Conservation (phyloP, 2,113 vertebrate genomes). For the Saccopteryx leptura region DNA sequence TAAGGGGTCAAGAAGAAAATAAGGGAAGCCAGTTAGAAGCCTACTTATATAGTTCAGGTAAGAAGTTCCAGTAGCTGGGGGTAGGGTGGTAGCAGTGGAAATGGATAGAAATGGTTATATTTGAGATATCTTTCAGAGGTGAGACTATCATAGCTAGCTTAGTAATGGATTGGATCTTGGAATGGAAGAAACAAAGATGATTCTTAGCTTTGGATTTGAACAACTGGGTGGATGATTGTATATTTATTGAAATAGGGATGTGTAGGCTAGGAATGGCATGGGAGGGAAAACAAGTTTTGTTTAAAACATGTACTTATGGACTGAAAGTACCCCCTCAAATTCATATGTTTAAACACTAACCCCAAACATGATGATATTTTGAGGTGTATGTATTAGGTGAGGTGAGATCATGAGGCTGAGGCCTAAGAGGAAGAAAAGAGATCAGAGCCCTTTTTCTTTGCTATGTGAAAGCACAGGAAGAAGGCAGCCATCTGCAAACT, state of each 20-base stretch:
- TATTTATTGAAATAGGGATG: conserved; percentile 22
- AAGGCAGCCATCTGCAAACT: not conserved
- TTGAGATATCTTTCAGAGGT: conserved; percentile 23
- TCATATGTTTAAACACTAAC: not conserved
- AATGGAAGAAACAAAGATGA: not conserved
- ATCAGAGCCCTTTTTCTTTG: not conserved
- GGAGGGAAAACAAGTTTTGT: conserved; percentile 24
- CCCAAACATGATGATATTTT: not conserved
- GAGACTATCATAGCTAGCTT: not conserved
- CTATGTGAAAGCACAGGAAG: not conserved
- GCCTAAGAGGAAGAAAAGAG: not conserved
- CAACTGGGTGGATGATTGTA: not conserved
- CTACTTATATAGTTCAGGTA: not conserved
- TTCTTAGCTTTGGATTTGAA: conserved; percentile 12
- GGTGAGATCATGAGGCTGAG: not conserved
- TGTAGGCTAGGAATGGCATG: not conserved
- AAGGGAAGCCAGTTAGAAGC: not conserved
- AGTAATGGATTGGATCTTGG: not conserved
- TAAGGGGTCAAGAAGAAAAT: conserved; percentile 25
- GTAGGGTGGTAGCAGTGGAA: not conserved
- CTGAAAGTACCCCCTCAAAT: not conserved
- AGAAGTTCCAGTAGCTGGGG: conserved; percentile 40
- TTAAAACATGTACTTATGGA: not conserved
- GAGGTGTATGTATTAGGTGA: not conserved
- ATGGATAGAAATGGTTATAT: not conserved